Evolutionary conservation across 2,797 vertebrate species (phyloP).

Genomic region (Micropoecilia bifurca): DNA sequence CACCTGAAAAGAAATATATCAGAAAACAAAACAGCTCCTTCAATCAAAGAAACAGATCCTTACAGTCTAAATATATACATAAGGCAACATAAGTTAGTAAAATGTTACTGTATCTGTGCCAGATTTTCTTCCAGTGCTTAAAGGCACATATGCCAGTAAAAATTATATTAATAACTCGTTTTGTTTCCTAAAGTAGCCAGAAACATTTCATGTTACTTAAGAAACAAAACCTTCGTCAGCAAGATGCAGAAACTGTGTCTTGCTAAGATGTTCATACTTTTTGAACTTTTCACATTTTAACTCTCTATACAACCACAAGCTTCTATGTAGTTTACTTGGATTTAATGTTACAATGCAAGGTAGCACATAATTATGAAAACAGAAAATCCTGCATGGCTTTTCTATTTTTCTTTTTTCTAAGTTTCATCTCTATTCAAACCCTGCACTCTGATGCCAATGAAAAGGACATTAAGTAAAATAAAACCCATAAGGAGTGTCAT

Average conservation of each 20-base stretch:
- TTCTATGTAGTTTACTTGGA: neutral
- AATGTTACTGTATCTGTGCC: neutral
- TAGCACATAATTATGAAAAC: neutral
- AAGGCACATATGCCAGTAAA: neutral
- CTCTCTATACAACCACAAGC: neutral
- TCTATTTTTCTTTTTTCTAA: neutral
- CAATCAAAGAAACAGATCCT: neutral
- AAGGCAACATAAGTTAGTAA: neutral
- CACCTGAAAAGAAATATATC: slow-evolving; percentile 56
- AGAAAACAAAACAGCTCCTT: neutral
- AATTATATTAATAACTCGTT: neutral
- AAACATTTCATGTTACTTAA: neutral
- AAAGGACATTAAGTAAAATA: neutral
- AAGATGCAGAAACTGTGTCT: neutral
- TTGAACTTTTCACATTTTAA: neutral
- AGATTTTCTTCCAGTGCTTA: neutral
- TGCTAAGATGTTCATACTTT: neutral
- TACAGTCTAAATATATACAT: neutral
- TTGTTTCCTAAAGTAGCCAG: neutral
- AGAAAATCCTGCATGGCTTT: neutral
- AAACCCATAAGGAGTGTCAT: neutral
- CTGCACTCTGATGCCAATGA: neutral
- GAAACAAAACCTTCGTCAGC: neutral
- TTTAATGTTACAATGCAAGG: neutral
- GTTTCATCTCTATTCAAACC: neutral